Evolutionary conservation across 2,797 vertebrate species (phyloP).

Genomic region (Anabacerthia variegaticeps): DNA sequence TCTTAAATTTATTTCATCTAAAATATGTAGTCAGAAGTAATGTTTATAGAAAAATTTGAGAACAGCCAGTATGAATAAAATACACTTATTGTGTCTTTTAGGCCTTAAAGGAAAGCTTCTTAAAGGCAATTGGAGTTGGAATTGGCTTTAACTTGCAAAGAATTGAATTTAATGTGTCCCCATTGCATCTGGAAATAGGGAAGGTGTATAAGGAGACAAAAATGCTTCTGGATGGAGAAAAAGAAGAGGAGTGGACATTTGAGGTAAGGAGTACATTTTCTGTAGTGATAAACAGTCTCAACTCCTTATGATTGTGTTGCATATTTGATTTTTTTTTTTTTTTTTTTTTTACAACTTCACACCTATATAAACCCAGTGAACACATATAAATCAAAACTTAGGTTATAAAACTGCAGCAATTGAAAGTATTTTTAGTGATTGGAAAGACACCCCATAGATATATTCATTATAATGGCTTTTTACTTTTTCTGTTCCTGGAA

Average conservation of each 20-base stretch:
- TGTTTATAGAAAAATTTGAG: background rate
- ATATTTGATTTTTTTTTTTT: background rate
- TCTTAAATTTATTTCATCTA: background rate
- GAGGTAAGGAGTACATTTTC: constrained; percentile 81
- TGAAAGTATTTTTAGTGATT: background rate
- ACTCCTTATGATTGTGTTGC: background rate
- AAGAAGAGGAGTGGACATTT: constrained; percentile 89
- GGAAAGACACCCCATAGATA: background rate
- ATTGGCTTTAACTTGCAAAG: constrained; percentile 92
- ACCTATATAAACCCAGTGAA: background rate
- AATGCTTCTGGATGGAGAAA: constrained; percentile 89
- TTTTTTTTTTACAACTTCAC: background rate
- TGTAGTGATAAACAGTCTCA: background rate
- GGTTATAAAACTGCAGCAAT: background rate
- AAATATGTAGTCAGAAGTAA: background rate
- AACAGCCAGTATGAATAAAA: background rate
- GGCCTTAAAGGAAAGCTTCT: constrained; percentile 96
- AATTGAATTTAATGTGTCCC: constrained; percentile 88
- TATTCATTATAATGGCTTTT: background rate
- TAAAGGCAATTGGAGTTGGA: constrained; percentile 93
- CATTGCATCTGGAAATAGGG: constrained; percentile 80
- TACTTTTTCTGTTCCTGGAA: background rate
- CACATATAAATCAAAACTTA: background rate
- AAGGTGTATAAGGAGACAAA: constrained; percentile 82
- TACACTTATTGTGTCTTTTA: constrained; percentile 54